These are phyloP conservation scores for Cephalopachus bancanus DNA, from an alignment of 2,797 vertebrate species.

Conservation along the genomic window DNA sequence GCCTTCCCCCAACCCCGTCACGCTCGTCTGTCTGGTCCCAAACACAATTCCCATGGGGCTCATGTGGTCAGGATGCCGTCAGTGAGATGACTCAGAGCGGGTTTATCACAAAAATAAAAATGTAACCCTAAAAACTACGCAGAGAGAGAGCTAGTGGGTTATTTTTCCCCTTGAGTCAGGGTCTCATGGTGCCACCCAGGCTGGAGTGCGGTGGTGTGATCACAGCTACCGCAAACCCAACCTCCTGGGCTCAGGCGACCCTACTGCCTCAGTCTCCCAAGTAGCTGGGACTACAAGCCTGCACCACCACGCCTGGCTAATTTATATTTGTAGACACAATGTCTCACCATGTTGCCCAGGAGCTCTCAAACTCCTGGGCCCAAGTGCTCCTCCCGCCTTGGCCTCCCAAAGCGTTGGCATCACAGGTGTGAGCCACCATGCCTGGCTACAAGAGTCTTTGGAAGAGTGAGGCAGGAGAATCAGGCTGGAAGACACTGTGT, in stretches of 20 bases:
- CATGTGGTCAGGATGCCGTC: neutral
- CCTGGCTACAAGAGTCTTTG: neutral
- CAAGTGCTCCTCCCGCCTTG: no score
- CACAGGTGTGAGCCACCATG: no score
- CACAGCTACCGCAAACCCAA: neutral
- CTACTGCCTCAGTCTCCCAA: neutral
- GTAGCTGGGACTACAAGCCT: neutral
- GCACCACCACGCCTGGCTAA: neutral
- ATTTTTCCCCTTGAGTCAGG: neutral
- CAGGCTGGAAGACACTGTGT: no score
- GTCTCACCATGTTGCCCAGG: neutral
- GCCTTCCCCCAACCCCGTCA: neutral
- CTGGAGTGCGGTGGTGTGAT: neutral
- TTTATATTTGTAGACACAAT: neutral
- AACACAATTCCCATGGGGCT: neutral
- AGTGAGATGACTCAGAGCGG: neutral
- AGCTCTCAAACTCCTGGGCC: neutral
- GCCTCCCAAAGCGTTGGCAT: no score
- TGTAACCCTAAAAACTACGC: fast-evolving
- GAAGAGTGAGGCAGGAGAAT: neutral
- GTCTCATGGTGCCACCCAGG: neutral
- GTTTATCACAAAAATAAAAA: neutral
- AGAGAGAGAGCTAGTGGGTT: fast-evolving
- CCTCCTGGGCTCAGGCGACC: neutral
- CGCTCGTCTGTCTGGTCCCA: neutral